Evolutionary conservation across 2,797 vertebrate species (phyloP).

Genomic region (Amblyraja radiata): DNA sequence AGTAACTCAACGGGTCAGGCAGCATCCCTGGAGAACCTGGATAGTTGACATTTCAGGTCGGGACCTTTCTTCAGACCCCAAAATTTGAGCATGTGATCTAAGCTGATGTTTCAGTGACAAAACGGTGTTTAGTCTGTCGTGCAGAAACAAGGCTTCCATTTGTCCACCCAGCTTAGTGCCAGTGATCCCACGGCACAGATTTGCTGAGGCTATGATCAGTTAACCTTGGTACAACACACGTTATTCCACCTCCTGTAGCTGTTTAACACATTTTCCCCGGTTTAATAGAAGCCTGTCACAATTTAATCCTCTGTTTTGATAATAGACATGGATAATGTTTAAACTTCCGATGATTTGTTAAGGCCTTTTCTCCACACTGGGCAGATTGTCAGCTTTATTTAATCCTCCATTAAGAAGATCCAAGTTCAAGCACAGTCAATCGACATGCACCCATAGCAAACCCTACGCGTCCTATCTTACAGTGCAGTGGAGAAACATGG

Average conservation of each 20-base stretch:
- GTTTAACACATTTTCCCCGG: not conserved
- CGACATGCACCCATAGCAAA: not conserved
- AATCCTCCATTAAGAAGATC: not conserved
- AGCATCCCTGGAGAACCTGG: too few species aligned
- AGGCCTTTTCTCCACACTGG: not conserved
- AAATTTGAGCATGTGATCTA: not conserved
- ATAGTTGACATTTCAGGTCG: too few species aligned
- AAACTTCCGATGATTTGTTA: not conserved
- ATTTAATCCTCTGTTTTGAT: not conserved
- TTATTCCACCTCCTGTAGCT: not conserved
- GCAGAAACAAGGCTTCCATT: too few species aligned
- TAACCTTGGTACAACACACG: not conserved
- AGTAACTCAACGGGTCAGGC: too few species aligned
- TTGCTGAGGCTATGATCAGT: not conserved
- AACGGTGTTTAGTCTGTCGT: too few species aligned
- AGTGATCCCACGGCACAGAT: too few species aligned
- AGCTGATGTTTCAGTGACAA: too few species aligned
- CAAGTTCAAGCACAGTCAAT: not conserved
- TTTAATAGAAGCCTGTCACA: not conserved
- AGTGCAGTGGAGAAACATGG: too few species aligned
- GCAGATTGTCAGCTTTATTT: not conserved
- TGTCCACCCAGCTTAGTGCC: too few species aligned
- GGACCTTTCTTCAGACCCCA: too few species aligned
- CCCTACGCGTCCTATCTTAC: not conserved
- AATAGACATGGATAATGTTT: not conserved